phyloP scores from a whole-genome alignment of 2,797 vertebrate species.

The Gymnodraco acuticeps region DNA sequence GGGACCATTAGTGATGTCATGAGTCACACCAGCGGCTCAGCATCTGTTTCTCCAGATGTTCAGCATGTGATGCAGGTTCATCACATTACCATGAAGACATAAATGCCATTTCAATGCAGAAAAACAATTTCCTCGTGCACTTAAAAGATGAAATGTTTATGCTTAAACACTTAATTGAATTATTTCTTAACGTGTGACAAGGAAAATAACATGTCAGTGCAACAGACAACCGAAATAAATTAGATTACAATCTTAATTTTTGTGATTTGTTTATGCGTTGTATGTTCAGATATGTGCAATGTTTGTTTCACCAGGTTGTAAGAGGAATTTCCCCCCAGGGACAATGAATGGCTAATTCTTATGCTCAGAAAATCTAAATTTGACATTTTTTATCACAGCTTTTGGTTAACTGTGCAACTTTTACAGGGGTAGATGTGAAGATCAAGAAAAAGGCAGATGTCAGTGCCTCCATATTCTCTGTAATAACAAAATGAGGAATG shows the following conservation, averaged over 20 bases:
- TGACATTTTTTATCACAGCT: constrained; percentile 11
- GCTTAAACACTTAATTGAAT: constrained; percentile 43
- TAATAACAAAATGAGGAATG: constrained; percentile 55
- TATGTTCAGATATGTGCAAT: constrained; percentile 5
- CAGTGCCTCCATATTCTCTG: constrained; percentile 37
- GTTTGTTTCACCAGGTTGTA: constrained; percentile 4
- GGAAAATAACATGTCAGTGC: constrained; percentile 66
- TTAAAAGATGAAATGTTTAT: constrained; percentile 4
- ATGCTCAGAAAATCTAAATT: constrained; percentile 9
- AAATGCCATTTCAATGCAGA: constrained; percentile 35
- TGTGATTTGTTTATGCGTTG: background rate
- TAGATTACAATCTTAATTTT: constrained; percentile 40
- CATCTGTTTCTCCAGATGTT: constrained; percentile 45
- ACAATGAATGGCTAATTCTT: constrained; percentile 2
- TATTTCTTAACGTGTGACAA: constrained; percentile 9
- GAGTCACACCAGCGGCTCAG: constrained; percentile 48
- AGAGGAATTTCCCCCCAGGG: background rate
- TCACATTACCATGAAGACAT: constrained; percentile 26
- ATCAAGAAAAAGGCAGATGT: constrained; percentile 36
- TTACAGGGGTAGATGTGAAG: constrained; percentile 9
- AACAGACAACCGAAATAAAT: constrained; percentile 59
- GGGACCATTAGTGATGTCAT: constrained; percentile 33
- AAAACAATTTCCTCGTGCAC: constrained; percentile 33
- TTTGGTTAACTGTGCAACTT: constrained; percentile 20
- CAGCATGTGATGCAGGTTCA: constrained; percentile 37